Percentiles rank a stretch among this genome's conserved stretches.
These are phyloP conservation scores for Xiphydria camelus DNA, from an alignment of 2,888 invertebrate genomes.

Conservation along the genomic window DNA sequence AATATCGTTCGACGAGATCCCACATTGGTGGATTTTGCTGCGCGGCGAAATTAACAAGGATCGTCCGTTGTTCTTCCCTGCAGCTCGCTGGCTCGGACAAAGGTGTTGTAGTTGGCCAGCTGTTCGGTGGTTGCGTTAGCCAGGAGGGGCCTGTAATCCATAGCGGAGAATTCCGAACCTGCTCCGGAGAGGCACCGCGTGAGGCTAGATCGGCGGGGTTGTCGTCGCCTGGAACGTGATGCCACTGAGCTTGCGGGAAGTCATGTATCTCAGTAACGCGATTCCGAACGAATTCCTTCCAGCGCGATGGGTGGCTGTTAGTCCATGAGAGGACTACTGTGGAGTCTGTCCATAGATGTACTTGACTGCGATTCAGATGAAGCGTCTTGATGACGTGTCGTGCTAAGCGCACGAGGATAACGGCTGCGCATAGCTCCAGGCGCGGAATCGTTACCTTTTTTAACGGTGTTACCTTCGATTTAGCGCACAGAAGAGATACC, in stretches of 20 bases:
- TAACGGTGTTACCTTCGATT: constrained; percentile 19
- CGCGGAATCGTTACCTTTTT: constrained; percentile 20
- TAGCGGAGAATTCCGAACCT: constrained; percentile 3
- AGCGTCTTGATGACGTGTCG: constrained; percentile 6
- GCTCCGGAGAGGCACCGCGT: constrained; percentile 19
- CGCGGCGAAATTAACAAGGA: no score
- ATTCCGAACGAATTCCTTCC: constrained; percentile 34
- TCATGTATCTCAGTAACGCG: constrained; percentile 29
- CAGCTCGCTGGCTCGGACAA: no score
- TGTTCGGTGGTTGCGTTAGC: constrained; percentile 4
- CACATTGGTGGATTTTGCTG: no score
- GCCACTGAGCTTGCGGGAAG: constrained; percentile 24
- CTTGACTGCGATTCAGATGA: neutral
- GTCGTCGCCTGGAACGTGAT: constrained; percentile 23
- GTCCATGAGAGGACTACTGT: constrained; percentile 32
- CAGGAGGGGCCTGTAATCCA: constrained; percentile 18
- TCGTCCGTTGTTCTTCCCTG: no score
- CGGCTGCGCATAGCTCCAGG: constrained; percentile 17
- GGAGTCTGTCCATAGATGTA: constrained; percentile 29
- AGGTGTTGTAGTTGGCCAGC: constrained; percentile 9
- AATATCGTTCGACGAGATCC: constrained; percentile 8
- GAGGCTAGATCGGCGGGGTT: constrained; percentile 38
- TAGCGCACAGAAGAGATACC: constrained; percentile 11
- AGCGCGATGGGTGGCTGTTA: constrained; percentile 26
- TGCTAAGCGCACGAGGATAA: constrained; percentile 14